Evolutionary conservation across 2,888 invertebrate species (phyloP).

Genomic region (Oasisia sp.): DNA sequence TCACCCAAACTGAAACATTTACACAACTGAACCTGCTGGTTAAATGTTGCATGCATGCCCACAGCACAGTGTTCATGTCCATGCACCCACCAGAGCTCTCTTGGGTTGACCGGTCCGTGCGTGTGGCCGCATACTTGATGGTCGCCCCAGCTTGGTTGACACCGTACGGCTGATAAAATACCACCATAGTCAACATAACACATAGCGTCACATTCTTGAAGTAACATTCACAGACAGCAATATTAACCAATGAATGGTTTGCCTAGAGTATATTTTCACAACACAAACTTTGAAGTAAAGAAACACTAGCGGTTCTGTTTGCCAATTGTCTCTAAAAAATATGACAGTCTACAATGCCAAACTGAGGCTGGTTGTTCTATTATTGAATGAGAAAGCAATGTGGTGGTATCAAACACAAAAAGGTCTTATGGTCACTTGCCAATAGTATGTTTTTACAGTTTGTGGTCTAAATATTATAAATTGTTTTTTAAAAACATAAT

Average conservation of each 20-base stretch:
- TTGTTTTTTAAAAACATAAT: no score
- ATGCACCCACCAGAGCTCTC: slow-evolving; percentile 72
- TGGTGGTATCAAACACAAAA: no score
- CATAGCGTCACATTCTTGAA: slow-evolving; percentile 8
- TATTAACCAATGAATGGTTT: not conserved
- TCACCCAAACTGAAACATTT: not conserved
- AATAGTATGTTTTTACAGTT: no score
- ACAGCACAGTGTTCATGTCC: not conserved
- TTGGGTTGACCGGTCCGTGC: slow-evolving; percentile 84
- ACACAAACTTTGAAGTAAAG: not conserved
- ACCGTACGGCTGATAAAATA: slow-evolving; percentile 66
- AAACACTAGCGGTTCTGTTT: not conserved
- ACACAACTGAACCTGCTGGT: not conserved
- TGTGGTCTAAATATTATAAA: no score
- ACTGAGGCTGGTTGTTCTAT: no score
- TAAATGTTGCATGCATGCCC: not conserved
- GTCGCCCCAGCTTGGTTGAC: slow-evolving; percentile 93
- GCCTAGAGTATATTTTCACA: not conserved
- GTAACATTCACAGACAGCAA: not conserved
- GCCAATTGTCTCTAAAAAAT: no score
- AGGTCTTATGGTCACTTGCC: no score
- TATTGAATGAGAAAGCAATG: no score
- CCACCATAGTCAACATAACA: slow-evolving; percentile 31
- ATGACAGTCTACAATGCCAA: no score
- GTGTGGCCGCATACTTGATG: slow-evolving; percentile 86